Percentiles rank a stretch among this genome's conserved stretches.
These are phyloP conservation scores for Dendrolimus punctatus DNA, from an alignment of 1,140 invertebrate species.

Conservation along the genomic window DNA sequence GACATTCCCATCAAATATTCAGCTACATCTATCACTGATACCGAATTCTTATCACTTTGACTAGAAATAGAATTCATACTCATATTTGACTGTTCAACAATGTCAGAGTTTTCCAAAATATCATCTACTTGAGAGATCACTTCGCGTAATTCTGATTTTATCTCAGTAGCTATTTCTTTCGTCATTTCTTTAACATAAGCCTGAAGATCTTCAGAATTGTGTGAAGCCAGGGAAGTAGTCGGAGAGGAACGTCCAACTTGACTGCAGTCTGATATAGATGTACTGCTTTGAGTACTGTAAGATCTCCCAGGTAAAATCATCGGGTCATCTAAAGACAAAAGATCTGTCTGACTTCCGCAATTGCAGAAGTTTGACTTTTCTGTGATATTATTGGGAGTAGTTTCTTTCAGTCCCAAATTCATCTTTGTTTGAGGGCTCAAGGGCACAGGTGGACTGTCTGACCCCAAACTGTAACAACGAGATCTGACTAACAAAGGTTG, in stretches of 20 bases:
- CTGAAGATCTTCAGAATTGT: slow-evolving; percentile 77
- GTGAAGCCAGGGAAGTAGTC: slow-evolving; percentile 68
- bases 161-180: slow-evolving; percentile 83
- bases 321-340: slow-evolving; percentile 74
- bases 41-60: slow-evolving; percentile 74
- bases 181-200: slow-evolving; percentile 84
- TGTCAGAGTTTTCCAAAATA: slow-evolving; percentile 78
- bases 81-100: slow-evolving; percentile 58
- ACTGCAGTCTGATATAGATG: slow-evolving; percentile 69
- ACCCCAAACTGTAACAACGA: slow-evolving; percentile 76
- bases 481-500: slow-evolving; percentile 49
- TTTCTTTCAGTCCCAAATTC: slow-evolving; percentile 74
- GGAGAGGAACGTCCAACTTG: slow-evolving; percentile 76
- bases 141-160: slow-evolving; percentile 85
- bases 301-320: slow-evolving; percentile 70
- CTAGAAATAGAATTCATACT: slow-evolving; percentile 61
- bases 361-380: slow-evolving; percentile 73
- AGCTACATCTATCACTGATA: slow-evolving; percentile 80
- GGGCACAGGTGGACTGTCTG: slow-evolving; percentile 70
- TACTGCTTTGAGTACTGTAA: slow-evolving; percentile 59
- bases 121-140: slow-evolving; percentile 86
- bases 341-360: slow-evolving; percentile 81
- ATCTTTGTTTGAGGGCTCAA: slow-evolving; percentile 76
- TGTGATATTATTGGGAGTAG: slow-evolving; percentile 45
- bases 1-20: slow-evolving; percentile 84